Evolutionary conservation across 2,888 invertebrate genomes (phyloP).

Genomic region (Ramazzottius varieornatus): DNA sequence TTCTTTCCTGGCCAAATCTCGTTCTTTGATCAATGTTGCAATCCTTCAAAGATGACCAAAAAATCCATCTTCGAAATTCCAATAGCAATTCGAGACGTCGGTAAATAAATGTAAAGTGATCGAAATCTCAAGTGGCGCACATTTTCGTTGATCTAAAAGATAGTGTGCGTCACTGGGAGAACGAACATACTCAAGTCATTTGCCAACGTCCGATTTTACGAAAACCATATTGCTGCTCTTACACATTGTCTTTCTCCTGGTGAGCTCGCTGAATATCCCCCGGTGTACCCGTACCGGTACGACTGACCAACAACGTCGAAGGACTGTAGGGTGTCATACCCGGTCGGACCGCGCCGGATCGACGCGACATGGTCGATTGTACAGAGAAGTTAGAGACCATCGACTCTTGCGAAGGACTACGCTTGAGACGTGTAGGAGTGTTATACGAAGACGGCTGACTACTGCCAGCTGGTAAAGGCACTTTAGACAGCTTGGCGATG

Average conservation of each 20-base stretch:
- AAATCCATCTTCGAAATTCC: no score
- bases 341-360: neutral
- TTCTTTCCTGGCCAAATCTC: neutral
- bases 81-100: no score
- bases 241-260: neutral
- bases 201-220: no score
- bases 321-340: neutral
- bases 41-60: no score
- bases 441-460: conserved; percentile 18
- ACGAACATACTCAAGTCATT: no score
- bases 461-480: conserved; percentile 34
- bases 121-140: no score
- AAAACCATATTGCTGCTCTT: no score
- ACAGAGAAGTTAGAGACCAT: conserved; percentile 3
- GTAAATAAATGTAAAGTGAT: no score
- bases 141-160: no score
- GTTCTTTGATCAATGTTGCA: neutral
- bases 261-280: neutral
- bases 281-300: neutral
- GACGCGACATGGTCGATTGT: conserved; percentile 5
- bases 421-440: neutral
- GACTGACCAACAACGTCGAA: neutral
- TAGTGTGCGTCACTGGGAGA: no score
- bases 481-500: conserved; percentile 56
- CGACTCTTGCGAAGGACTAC: conserved; percentile 6